Evolutionary conservation across 1,140 invertebrate species (phyloP), one percentile per base, ranked within the genome.

Genomic region (Nymphalis io): DNA sequence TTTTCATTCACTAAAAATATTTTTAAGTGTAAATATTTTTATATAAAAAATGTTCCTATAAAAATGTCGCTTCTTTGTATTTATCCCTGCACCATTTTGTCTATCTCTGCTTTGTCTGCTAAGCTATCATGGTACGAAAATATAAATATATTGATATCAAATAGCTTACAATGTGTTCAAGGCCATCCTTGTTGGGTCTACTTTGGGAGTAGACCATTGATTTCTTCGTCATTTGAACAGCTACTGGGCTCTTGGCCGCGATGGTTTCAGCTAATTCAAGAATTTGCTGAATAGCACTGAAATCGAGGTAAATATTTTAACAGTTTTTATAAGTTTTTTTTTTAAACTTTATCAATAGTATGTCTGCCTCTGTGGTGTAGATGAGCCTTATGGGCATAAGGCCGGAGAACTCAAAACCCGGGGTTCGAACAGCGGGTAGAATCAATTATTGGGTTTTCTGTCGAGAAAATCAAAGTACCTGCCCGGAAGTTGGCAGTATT

Each of bases 241-340:
- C 98, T 27, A 99, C 95, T 10, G 98, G 98, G 93, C 97, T 98
- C 91, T 98, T 98, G n/a, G 80, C 83, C 13, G 98, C 96, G 75
- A 99, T 99, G 46, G 92, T 75, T 78, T 94, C 93, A 23, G 98
- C 98, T 62, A 97, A 65, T 33, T 95, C 92, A 1, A 98, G 62
- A 0, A 96, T 95, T 63, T 93, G 93, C 40, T 93, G 90, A 11
- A 99, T 38, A 0, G 88, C 84, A 62, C 95, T 95, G 74, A 60
- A 92, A 68, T 46, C 10, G 5, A 62, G 64, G 23, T 38, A 42
- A 13, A 68, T 15, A 68, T 53, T n/a, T n/a, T 1, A 33, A 46
- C 4, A 1, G 2, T 48, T n/a, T 2, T 3, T 48, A 18, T n/a
- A n/a, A 8, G n/a, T n/a, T n/a, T n/a, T n/a, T 48, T 6, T 48